Percentiles rank a stretch among this genome's conserved stretches.
Evolutionary conservation across 1,140 invertebrate species (phyloP).

Genomic region (Nylanderia fulva): DNA sequence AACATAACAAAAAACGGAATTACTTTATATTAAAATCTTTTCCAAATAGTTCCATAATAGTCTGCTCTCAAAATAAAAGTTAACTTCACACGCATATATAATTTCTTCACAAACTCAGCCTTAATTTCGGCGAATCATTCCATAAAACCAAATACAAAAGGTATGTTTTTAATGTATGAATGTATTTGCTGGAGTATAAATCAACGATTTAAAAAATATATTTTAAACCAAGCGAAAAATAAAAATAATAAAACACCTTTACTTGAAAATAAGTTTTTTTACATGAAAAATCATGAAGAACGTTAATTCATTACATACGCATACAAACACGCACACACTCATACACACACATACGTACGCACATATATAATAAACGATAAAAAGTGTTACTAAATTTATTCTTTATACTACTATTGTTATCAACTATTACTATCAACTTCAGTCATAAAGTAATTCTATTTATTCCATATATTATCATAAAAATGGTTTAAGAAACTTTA

Average conservation of each 20-base stretch:
- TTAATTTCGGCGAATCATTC: neutral
- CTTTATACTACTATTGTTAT: neutral
- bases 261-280: neutral
- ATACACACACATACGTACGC: no score
- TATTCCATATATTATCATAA: neutral
- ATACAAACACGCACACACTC: no score
- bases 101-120: constrained; percentile 9
- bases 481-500: no score
- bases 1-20: neutral
- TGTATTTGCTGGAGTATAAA: constrained; percentile 45
- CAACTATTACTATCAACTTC: no score
- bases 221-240: neutral
- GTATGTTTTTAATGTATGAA: neutral
- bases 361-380: no score
- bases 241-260: neutral
- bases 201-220: neutral
- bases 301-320: neutral
- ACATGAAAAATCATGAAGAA: neutral
- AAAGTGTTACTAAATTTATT: no score
- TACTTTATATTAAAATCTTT: neutral
- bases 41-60: constrained; percentile 14
- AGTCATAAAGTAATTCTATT: neutral
- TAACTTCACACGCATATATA: neutral
- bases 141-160: constrained; percentile 26
- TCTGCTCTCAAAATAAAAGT: neutral